phyloP scores from a whole-genome alignment of 1,140 invertebrate species.

The Drosophila ambigua region DNA sequence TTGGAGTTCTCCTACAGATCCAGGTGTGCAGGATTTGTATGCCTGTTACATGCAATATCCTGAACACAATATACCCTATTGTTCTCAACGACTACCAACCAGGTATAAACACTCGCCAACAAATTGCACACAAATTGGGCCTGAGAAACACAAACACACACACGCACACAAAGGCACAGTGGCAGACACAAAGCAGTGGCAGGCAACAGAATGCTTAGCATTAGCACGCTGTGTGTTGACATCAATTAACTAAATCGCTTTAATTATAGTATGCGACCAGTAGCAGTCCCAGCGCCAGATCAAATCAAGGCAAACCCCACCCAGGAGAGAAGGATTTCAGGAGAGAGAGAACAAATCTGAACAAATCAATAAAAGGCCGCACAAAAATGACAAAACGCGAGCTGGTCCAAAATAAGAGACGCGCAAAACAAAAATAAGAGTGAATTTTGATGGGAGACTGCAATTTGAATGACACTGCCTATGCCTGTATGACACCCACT shows the following conservation, averaged over 20 bases:
- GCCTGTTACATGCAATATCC: too few relatives aligned
- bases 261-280: conserved; percentile 53
- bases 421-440: conserved; percentile 19
- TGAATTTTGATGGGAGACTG: conserved; percentile 14
- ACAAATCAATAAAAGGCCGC: conserved; percentile 71
- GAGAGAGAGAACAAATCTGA: conserved; percentile 27
- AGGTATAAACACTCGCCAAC: conserved; percentile 49
- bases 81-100: too few relatives aligned
- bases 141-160: conserved; percentile 22
- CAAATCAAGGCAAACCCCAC: conserved; percentile 27
- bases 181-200: conserved; percentile 18
- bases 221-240: conserved; percentile 62
- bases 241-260: conserved; percentile 76
- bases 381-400: conserved; percentile 59
- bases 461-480: too few relatives aligned
- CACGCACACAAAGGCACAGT: conserved; percentile 40
- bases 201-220: conserved; percentile 55
- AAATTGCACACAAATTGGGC: conserved; percentile 64
- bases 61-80: too few relatives aligned
- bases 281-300: conserved; percentile 2
- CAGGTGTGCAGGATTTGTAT: too few relatives aligned
- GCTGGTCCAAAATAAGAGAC: conserved; percentile 19
- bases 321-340: not conserved
- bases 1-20: too few relatives aligned
- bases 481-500: too few relatives aligned